Evolutionary conservation across 2,888 invertebrate species (phyloP).

Genomic region (Nephrotoma appendiculata): DNA sequence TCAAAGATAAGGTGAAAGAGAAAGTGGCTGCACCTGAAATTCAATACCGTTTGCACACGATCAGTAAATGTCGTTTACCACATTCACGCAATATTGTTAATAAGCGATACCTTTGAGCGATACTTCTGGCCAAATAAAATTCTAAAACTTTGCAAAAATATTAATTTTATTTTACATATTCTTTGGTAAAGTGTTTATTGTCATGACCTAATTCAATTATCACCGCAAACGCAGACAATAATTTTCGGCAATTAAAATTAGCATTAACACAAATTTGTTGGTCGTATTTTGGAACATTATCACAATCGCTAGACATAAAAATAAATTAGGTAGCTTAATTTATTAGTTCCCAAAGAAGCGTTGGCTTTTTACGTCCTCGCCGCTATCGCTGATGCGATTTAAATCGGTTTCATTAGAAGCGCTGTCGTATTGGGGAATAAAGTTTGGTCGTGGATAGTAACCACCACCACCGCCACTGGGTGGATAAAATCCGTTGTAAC

Average conservation of each 20-base stretch:
- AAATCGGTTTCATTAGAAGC: not conserved
- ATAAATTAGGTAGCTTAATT: not conserved
- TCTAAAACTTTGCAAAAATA: not conserved
- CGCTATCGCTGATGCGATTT: not conserved
- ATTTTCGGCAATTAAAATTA: not conserved
- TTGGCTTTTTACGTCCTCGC: not conserved
- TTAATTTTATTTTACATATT: not conserved
- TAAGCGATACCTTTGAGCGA: constrained; percentile 14
- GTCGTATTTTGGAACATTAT: not conserved
- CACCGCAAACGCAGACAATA: not conserved
- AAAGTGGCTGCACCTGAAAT: constrained; percentile 30
- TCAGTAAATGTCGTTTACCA: constrained; percentile 28
- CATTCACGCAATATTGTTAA: constrained; percentile 26
- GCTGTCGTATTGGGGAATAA: not conserved
- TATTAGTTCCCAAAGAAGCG: not conserved
- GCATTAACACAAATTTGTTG: not conserved
- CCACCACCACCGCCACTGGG: not conserved
- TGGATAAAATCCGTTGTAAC: constrained; percentile 4
- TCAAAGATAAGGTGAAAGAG: constrained; percentile 24
- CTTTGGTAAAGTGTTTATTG: not conserved
- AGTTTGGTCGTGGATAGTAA: not conserved
- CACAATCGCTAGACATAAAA: not conserved
- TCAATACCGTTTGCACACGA: constrained; percentile 29
- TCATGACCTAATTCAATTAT: not conserved
- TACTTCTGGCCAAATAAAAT: not conserved